A percentile compares a stretch with the other conserved stretches of the same genome.
Evolutionary conservation across 1,140 invertebrate genomes (phyloP).

Genomic region (Scaptomyza pallida): DNA sequence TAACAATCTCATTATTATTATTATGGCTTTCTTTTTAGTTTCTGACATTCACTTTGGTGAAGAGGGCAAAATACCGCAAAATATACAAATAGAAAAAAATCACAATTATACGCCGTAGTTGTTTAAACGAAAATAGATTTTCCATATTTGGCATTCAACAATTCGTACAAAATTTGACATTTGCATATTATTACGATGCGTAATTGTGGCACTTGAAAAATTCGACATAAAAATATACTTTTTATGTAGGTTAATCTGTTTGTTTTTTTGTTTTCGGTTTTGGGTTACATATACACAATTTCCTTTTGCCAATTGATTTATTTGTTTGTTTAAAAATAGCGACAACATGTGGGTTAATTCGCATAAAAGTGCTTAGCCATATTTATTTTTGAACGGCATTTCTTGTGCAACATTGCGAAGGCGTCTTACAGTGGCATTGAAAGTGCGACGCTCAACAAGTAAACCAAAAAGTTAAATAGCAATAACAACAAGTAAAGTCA

Average conservation of each 20-base stretch:
- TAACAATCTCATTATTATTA: slow-evolving; percentile 28
- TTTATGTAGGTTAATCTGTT: slow-evolving; percentile 72
- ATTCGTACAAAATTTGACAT: slow-evolving; percentile 24
- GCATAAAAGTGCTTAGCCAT: slow-evolving; percentile 17
- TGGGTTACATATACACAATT: slow-evolving; percentile 53
- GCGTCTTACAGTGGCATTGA: slow-evolving; percentile 59
- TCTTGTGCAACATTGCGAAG: slow-evolving; percentile 38
- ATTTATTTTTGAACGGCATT: slow-evolving; percentile 41
- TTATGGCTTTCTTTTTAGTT: slow-evolving; percentile 31
- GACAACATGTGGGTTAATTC: slow-evolving; percentile 35
- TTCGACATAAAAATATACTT: slow-evolving; percentile 18
- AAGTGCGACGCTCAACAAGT: too few species aligned
- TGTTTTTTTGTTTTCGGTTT: slow-evolving; percentile 61
- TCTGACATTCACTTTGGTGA: slow-evolving; percentile 38
- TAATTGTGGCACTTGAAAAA: slow-evolving; percentile 53
- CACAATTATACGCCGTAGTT: slow-evolving; percentile 44
- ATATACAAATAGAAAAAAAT: slow-evolving; percentile 7
- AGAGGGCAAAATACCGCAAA: slow-evolving; percentile 35
- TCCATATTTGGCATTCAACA: too few species aligned
- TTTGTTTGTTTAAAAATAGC: slow-evolving; percentile 73
- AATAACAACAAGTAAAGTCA: slow-evolving; percentile 18
- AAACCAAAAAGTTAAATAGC: slow-evolving; percentile 15
- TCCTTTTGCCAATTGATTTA: slow-evolving; percentile 53
- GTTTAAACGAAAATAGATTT: too few species aligned
- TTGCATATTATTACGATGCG: slow-evolving; percentile 56